These are phyloP conservation scores for Chiridota heheva DNA, from an alignment of 35 echinoderm and acorn worm genomes.

Conservation along the genomic window DNA sequence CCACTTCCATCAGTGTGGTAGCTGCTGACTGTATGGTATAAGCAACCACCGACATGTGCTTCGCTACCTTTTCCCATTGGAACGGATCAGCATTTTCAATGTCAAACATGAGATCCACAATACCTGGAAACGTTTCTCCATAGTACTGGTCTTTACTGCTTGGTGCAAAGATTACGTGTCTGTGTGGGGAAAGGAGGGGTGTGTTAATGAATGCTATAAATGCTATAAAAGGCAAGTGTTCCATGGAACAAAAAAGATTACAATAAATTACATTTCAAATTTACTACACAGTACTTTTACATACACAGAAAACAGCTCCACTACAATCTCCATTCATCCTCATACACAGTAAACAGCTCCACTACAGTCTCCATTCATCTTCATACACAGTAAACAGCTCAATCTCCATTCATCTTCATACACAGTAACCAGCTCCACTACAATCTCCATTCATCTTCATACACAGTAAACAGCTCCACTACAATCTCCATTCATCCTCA, in stretches of 20 bases:
- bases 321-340: no score
- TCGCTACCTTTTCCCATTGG: conserved; percentile 63
- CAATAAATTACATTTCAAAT: background rate
- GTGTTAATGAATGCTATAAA: background rate
- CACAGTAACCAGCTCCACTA: no score
- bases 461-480: no score
- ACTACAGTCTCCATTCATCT: no score
- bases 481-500: no score
- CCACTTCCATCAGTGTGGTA: conserved; percentile 69
- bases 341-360: no score
- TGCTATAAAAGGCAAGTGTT: background rate
- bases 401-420: no score
- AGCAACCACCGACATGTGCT: conserved; percentile 88
- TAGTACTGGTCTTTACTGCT: conserved; percentile 78
- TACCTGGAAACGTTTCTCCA: conserved; percentile 81
- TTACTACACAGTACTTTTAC: background rate
- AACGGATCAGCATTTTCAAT: conserved; percentile 66
- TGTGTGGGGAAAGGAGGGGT: conserved; percentile 30
- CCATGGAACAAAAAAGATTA: no score
- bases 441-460: no score
- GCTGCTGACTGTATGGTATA: conserved; percentile 83
- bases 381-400: no score
- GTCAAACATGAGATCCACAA: conserved; percentile 80
- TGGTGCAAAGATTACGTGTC: conserved; percentile 90
- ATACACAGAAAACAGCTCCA: no score